Conservation (phyloP, 2,113 vertebrate genomes). For the Carassius carassius region DNA sequence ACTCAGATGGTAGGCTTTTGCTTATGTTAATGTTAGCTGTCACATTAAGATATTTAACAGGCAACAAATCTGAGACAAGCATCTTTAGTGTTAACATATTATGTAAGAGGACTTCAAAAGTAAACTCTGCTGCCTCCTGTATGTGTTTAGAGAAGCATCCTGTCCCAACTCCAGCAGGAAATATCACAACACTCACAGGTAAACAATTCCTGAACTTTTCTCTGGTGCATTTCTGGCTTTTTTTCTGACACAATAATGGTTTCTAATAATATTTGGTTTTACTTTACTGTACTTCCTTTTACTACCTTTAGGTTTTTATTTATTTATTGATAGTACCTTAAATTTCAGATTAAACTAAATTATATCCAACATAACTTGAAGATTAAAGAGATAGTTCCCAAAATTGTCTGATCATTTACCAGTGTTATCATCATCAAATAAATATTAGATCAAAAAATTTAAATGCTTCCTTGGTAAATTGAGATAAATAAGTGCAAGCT, state of each 20-base stretch:
- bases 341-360: background rate
- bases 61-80: background rate
- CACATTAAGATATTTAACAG: slow-evolving; percentile 4
- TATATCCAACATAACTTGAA: background rate
- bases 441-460: too few relatives aligned
- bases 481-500: too few relatives aligned
- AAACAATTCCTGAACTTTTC: slow-evolving; percentile 14
- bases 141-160: slow-evolving; percentile 64
- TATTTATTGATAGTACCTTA: background rate
- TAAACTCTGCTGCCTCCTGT: slow-evolving; percentile 37
- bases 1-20: slow-evolving; percentile 79
- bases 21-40: background rate
- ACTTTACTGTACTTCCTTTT: background rate
- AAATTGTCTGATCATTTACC: background rate
- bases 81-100: background rate
- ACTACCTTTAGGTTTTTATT: too few relatives aligned
- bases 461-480: too few relatives aligned
- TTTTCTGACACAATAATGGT: background rate
- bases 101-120: background rate
- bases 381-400: background rate
- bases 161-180: slow-evolving; percentile 59
- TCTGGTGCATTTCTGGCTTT: background rate
- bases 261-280: background rate
- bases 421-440: background rate
- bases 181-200: slow-evolving; percentile 65